A percentile compares a stretch with the other conserved stretches of the same genome.
phyloP scores from a whole-genome alignment of 2,888 invertebrate genomes.

The Drosophila anomalipes region DNA sequence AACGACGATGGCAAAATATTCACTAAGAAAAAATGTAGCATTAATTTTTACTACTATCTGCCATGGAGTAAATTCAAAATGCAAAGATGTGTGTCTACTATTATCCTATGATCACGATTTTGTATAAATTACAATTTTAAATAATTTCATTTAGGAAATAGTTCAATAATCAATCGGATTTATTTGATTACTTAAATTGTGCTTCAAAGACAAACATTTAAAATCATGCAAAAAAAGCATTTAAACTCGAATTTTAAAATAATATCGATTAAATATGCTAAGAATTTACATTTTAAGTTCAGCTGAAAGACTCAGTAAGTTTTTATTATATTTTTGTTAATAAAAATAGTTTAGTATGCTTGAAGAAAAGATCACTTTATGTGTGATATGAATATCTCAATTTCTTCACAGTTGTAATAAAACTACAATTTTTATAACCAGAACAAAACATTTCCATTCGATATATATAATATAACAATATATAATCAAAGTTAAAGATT shows the following conservation, averaged over 20 bases:
- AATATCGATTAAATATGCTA: not conserved
- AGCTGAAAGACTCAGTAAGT: not conserved
- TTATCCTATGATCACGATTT: rapidly evolving
- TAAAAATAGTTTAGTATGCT: not conserved
- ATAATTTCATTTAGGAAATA: not conserved
- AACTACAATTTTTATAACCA: not conserved
- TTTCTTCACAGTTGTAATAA: not conserved
- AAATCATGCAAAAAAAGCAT: not conserved
- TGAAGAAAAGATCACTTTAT: not conserved
- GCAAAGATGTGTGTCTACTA: not conserved
- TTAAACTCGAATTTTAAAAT: not conserved
- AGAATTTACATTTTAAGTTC: not conserved
- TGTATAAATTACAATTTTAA: not conserved
- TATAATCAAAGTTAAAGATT: not conserved
- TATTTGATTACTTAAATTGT: not conserved
- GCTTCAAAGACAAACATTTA: not conserved
- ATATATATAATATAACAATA: not conserved
- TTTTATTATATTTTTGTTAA: not conserved
- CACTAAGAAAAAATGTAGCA: not conserved
- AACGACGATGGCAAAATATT: not conserved
- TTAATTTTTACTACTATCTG: not conserved
- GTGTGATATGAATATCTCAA: not conserved
- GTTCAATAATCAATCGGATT: not conserved
- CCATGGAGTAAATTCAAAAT: not conserved
- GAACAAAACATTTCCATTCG: not conserved